Conservation (phyloP, 2,113 vertebrate genomes). For the Pantherophis guttatus region DNA sequence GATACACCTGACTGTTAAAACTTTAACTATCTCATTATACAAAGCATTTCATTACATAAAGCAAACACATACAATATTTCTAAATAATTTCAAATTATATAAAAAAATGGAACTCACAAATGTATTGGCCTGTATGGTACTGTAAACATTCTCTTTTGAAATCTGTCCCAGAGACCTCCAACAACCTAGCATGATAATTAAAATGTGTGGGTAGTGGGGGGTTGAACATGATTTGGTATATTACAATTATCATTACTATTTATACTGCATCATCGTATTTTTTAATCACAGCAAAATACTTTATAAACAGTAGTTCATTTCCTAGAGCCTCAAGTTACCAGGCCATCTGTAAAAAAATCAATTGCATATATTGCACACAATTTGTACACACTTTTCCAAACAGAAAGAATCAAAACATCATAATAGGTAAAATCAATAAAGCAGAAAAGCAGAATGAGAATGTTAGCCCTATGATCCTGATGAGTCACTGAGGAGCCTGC, state of each 20-base stretch:
- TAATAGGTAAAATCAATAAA: not conserved
- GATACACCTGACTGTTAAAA: not conserved
- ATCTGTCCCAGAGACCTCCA: slow-evolving; percentile 73
- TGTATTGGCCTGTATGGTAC: slow-evolving; percentile 57
- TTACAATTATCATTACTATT: not conserved
- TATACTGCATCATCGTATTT: not conserved
- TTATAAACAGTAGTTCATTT: not conserved
- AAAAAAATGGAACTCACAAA: slow-evolving; percentile 66
- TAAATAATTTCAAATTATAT: not conserved
- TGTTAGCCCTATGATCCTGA: not conserved
- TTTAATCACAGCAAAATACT: not conserved
- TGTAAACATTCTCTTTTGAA: slow-evolving; percentile 65
- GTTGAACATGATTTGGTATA: not conserved
- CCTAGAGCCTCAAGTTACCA: not conserved
- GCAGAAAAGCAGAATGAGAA: not conserved
- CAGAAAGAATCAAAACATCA: not conserved
- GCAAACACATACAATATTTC: not conserved
- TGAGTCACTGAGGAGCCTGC: not conserved
- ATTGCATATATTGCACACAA: not conserved
- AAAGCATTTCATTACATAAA: not conserved
- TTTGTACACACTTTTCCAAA: not conserved
- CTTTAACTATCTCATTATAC: not conserved
- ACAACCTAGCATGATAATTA: slow-evolving; percentile 59
- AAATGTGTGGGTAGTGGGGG: not conserved
- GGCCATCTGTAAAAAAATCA: not conserved